These are phyloP conservation scores for Myioborus melanocephalus DNA, from an alignment of 2,797 vertebrate species.

Conservation along the genomic window DNA sequence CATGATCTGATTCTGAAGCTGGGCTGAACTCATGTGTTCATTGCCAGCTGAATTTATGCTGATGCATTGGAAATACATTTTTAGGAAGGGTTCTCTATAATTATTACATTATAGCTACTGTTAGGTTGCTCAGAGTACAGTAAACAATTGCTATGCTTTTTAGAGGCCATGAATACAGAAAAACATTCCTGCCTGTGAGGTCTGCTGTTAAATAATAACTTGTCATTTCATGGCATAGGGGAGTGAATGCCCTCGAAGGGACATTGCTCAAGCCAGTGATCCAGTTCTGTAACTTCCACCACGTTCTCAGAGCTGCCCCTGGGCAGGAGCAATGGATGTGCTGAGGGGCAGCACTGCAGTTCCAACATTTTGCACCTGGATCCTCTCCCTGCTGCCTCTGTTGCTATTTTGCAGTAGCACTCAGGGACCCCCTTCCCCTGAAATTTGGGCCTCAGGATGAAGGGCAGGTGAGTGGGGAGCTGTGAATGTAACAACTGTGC, in stretches of 20 bases:
- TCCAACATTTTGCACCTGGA: rapidly evolving
- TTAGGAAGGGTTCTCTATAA: constrained; percentile 61
- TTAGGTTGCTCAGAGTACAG: constrained; percentile 39
- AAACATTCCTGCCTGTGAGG: constrained; percentile 49
- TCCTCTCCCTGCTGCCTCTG: rapidly evolving
- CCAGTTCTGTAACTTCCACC: constrained; percentile 4
- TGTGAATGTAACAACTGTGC: background rate
- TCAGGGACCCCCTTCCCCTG: background rate
- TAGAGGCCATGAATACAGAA: constrained; percentile 58
- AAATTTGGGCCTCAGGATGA: background rate
- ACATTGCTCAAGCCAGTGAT: constrained; percentile 31
- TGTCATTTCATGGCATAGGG: background rate
- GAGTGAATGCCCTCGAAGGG: constrained; percentile 1
- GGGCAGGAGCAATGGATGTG: background rate
- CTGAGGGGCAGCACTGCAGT: background rate
- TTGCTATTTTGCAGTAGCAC: rapidly evolving
- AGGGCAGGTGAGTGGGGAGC: background rate
- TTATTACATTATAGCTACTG: constrained; percentile 67
- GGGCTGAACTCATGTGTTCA: background rate
- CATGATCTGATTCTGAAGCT: background rate
- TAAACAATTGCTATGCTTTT: constrained; percentile 63
- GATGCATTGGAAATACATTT: constrained; percentile 56
- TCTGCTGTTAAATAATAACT: constrained; percentile 66
- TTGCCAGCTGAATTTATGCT: constrained; percentile 61
- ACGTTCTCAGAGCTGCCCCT: background rate